Conservation (phyloP, 2,113 vertebrate species). For the Acrocephalus kingi region DNA sequence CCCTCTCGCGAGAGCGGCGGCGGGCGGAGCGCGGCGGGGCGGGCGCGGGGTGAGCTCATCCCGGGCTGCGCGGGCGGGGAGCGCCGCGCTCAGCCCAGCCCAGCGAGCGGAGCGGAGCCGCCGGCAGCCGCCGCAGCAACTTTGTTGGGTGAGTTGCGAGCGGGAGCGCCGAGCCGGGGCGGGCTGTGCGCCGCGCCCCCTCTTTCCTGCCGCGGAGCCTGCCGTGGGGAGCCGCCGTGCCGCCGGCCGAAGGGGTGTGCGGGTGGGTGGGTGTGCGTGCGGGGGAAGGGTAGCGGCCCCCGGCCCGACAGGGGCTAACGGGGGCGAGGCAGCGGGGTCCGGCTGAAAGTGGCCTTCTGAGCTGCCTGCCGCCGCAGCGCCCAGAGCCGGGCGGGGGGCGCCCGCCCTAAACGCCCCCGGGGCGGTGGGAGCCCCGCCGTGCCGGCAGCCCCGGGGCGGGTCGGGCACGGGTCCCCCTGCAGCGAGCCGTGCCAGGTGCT, state of each 20-base stretch:
- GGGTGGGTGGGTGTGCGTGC: not conserved
- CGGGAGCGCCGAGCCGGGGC: not conserved
- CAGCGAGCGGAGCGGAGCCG: not conserved
- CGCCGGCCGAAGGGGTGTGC: not conserved
- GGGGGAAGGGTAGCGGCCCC: not conserved
- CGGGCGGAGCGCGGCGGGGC: not conserved
- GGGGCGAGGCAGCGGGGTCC: not conserved
- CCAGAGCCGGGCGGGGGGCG: too few relatives aligned
- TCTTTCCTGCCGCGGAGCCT: not conserved
- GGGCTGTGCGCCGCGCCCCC: not conserved
- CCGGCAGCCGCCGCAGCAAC: constrained; percentile 33
- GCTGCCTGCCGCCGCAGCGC: too few relatives aligned
- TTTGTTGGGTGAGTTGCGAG: constrained; percentile 73
- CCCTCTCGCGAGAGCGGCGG: constrained; percentile 31
- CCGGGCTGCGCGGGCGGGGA: constrained; percentile 23
- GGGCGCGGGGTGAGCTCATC: constrained; percentile 70
- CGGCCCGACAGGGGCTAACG: not conserved
- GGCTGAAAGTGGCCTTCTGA: not conserved
- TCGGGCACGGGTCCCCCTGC: not conserved
- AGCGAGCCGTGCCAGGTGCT: not conserved
- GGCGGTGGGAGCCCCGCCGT: not conserved
- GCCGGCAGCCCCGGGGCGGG: not conserved
- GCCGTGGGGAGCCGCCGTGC: not conserved
- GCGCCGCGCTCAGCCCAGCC: not conserved
- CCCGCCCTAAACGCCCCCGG: not conserved